Evolutionary conservation across 2,113 vertebrate genomes (phyloP).

Genomic region (Antechinus flavipes): DNA sequence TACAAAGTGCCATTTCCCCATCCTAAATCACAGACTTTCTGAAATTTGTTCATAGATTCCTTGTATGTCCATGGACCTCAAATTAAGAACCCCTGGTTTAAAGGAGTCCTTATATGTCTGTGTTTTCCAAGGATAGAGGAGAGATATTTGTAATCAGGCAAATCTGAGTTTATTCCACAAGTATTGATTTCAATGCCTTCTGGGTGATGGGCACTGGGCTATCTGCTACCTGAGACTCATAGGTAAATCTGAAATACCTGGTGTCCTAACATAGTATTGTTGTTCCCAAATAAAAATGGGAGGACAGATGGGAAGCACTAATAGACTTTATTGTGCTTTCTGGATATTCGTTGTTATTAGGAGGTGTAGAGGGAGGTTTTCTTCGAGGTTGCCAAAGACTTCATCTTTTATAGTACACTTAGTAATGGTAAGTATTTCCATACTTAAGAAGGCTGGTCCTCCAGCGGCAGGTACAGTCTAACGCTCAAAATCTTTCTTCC

Average conservation of each 20-base stretch:
- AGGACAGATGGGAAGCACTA: background rate
- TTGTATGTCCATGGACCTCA: background rate
- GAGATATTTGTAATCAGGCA: too few relatives aligned
- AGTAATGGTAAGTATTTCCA: background rate
- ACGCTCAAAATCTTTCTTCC: background rate
- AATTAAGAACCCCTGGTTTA: background rate
- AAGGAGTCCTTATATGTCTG: background rate
- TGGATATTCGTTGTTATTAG: background rate
- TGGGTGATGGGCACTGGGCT: background rate
- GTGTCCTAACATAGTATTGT: too few relatives aligned
- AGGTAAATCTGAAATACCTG: background rate
- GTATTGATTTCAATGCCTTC: background rate
- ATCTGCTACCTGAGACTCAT: background rate
- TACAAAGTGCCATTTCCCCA: background rate
- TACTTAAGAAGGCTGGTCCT: background rate
- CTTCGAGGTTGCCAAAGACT: too few relatives aligned
- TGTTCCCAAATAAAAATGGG: background rate
- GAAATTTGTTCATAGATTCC: background rate
- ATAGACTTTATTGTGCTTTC: background rate
- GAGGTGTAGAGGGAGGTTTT: background rate
- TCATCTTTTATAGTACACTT: background rate
- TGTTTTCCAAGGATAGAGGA: background rate
- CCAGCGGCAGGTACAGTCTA: background rate
- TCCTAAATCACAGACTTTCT: background rate
- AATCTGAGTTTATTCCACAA: background rate